phyloP scores from a whole-genome alignment of 2,888 invertebrate species.

The Scaptomyza flava region DNA sequence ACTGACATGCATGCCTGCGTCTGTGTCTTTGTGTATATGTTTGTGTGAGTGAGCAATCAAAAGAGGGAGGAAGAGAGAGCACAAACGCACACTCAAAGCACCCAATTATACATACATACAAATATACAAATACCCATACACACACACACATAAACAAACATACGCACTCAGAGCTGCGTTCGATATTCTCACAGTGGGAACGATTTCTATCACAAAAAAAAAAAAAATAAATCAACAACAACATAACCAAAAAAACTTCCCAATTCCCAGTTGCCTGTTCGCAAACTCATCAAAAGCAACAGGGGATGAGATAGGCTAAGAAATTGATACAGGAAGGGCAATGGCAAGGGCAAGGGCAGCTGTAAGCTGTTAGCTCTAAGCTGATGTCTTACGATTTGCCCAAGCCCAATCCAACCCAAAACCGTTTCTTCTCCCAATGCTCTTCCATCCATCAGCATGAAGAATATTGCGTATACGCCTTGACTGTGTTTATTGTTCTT shows the following conservation, averaged over 20 bases:
- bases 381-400: constrained; percentile 9
- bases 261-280: constrained; percentile 8
- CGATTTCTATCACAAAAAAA: constrained; percentile 10
- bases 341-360: constrained; percentile 24
- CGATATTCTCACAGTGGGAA: constrained; percentile 19
- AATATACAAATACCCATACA: not conserved
- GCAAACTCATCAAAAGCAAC: constrained; percentile 12
- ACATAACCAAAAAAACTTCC: not conserved
- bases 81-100: constrained; percentile 10
- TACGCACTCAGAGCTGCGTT: constrained; percentile 7
- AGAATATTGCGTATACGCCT: constrained; percentile 12
- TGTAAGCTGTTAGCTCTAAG: constrained; percentile 10
- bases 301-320: constrained; percentile 16
- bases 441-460: not conserved
- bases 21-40: constrained; percentile 11
- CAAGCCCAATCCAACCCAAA: not conserved
- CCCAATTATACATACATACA: constrained; percentile 8
- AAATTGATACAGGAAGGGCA: not conserved
- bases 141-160: not conserved
- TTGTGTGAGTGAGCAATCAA: not conserved
- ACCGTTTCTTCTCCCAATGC: not conserved
- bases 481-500: not conserved
- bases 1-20: constrained; percentile 8
- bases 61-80: constrained; percentile 12
- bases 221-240: too few species aligned